Conservation (phyloP, 35 echinoderm and acorn worm species). For the Nesometra sesokonis region DNA sequence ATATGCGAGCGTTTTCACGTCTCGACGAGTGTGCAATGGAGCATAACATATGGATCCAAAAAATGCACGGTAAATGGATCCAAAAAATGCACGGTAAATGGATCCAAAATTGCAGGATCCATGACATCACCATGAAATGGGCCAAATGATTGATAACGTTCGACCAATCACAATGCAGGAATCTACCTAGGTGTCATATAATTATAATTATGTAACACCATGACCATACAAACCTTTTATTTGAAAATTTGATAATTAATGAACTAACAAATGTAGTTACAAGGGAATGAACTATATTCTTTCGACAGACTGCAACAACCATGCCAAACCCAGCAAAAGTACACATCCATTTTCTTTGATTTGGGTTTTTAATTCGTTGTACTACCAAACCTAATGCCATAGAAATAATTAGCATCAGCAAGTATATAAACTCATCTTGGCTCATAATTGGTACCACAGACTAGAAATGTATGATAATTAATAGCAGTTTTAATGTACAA, state of each 20-base stretch:
- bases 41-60: no score
- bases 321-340: constrained; percentile 46
- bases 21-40: no score
- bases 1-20: no score
- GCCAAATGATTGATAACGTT: neutral
- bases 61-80: no score
- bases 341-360: constrained; percentile 49
- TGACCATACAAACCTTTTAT: constrained; percentile 20
- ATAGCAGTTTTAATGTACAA: no score
- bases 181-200: neutral
- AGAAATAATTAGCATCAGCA: constrained; percentile 69
- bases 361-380: constrained; percentile 23
- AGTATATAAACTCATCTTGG: constrained; percentile 63
- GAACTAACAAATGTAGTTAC: constrained; percentile 39
- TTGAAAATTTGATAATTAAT: constrained; percentile 48
- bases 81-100: no score
- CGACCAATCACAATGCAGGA: no score
- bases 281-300: constrained; percentile 57
- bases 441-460: neutral
- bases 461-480: neutral
- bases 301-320: constrained; percentile 47
- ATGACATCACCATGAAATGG: no score
- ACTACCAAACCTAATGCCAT: constrained; percentile 63
- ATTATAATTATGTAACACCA: neutral
- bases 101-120: no score